Conservation (phyloP, 2,888 invertebrate species). For the Microctonus aethiopoides region DNA sequence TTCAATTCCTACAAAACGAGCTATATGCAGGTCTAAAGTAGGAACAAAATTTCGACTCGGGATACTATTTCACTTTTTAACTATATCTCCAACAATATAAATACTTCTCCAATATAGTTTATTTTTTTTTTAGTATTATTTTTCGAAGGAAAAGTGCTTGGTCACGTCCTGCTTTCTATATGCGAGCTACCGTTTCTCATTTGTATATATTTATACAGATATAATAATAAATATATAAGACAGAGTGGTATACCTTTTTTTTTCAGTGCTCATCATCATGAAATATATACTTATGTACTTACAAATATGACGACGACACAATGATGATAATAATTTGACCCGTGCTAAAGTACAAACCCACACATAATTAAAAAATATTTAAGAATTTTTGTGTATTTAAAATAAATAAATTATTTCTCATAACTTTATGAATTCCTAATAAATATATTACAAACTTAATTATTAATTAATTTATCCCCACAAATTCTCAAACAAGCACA, state of each 20-base stretch:
- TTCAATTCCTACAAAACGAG: too few species aligned
- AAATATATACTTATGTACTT: constrained; percentile 39
- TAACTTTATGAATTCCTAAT: too few species aligned
- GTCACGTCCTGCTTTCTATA: constrained; percentile 54
- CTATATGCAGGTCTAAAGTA: too few species aligned
- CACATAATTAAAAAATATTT: not conserved
- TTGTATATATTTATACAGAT: constrained; percentile 13
- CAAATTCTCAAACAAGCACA: too few species aligned
- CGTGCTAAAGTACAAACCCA: constrained; percentile 13
- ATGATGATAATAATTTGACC: constrained; percentile 24
- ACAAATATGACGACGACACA: constrained; percentile 25
- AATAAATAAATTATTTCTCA: constrained; percentile 19
- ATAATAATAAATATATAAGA: not conserved
- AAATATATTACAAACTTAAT: too few species aligned
- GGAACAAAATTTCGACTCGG: too few species aligned
- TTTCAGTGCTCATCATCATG: constrained; percentile 28
- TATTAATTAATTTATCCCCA: too few species aligned
- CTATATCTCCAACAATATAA: constrained; percentile 15
- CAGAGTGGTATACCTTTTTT: constrained; percentile 12
- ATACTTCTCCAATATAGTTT: constrained; percentile 7
- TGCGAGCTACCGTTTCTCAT: constrained; percentile 22
- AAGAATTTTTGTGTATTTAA: constrained; percentile 18
- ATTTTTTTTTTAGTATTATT: constrained; percentile 42
- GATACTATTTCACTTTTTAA: constrained; percentile 35
- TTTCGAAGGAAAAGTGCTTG: constrained; percentile 47